Conservation (phyloP, 2,888 invertebrate genomes). For the Busseola fusca region DNA sequence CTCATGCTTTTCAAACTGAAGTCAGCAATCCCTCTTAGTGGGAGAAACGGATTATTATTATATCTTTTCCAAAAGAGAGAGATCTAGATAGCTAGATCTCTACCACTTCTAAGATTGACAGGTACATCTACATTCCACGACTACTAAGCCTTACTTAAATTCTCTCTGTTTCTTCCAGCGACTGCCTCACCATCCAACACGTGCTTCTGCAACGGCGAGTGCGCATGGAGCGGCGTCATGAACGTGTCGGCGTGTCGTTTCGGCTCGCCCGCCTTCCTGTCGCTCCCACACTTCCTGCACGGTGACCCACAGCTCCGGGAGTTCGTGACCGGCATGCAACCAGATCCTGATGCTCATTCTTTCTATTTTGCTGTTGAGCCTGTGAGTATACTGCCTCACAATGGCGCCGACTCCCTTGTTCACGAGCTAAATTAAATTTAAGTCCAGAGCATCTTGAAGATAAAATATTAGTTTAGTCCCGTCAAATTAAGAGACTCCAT, state of each 20-base stretch:
- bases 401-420: too few species aligned
- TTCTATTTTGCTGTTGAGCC: constrained; percentile 94
- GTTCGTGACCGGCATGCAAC: constrained; percentile 91
- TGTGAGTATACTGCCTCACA: constrained; percentile 88
- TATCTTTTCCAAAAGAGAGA: not conserved
- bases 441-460: too few species aligned
- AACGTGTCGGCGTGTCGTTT: constrained; percentile 94
- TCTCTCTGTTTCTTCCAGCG: constrained; percentile 78
- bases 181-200: constrained; percentile 89
- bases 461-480: too few species aligned
- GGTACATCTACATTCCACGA: accelerated
- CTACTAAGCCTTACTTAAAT: not conserved
- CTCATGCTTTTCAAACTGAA: not conserved
- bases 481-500: too few species aligned
- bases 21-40: not conserved
- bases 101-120: not conserved
- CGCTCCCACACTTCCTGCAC: constrained; percentile 95
- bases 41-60: not conserved
- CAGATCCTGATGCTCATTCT: constrained; percentile 91
- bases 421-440: too few species aligned
- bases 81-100: too few species aligned
- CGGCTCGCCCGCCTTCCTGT: constrained; percentile 95
- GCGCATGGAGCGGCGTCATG: constrained; percentile 92
- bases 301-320: constrained; percentile 91
- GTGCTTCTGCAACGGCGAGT: constrained; percentile 93